A percentile compares a stretch with the other conserved stretches of the same genome.
These are phyloP conservation scores for Penaeus monodon DNA, from an alignment of 2,888 invertebrate species.

Conservation along the genomic window DNA sequence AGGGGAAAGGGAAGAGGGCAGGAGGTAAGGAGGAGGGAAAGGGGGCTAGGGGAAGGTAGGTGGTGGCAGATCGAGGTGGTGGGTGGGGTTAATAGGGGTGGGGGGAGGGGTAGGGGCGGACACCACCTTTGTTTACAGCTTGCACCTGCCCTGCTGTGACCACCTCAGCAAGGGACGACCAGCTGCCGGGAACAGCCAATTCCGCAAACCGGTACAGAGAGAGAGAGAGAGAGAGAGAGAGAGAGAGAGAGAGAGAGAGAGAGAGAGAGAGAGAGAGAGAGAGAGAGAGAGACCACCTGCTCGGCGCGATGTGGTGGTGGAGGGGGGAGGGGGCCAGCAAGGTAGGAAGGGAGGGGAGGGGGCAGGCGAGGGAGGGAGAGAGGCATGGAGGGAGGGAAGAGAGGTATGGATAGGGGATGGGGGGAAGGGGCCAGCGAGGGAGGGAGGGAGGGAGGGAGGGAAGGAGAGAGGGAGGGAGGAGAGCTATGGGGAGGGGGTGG, in stretches of 20 bases:
- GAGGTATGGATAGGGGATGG: not conserved
- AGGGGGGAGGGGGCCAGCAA: not conserved
- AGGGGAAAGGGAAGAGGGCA: not conserved
- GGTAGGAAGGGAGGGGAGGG: not conserved
- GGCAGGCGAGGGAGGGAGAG: not conserved
- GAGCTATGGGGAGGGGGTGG: not conserved
- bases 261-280: constrained; percentile 26
- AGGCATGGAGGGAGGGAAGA: not conserved
- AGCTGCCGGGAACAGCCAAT: no score
- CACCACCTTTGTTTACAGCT: no score
- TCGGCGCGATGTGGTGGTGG: no score
- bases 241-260: constrained; percentile 12
- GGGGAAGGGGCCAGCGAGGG: no score
- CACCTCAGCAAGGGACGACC: no score
- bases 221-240: constrained; percentile 7
- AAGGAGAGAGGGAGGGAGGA: no score
- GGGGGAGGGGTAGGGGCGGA: no score
- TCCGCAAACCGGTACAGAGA: not conserved
- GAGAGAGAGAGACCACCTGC: constrained; percentile 1
- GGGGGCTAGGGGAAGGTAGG: not conserved
- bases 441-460: no score
- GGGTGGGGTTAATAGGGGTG: not conserved
- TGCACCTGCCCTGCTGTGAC: no score
- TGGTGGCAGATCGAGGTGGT: not conserved
- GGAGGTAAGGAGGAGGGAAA: no score